phyloP scores from a whole-genome alignment of 1,140 invertebrate species.

The Penaeus japonicus region DNA sequence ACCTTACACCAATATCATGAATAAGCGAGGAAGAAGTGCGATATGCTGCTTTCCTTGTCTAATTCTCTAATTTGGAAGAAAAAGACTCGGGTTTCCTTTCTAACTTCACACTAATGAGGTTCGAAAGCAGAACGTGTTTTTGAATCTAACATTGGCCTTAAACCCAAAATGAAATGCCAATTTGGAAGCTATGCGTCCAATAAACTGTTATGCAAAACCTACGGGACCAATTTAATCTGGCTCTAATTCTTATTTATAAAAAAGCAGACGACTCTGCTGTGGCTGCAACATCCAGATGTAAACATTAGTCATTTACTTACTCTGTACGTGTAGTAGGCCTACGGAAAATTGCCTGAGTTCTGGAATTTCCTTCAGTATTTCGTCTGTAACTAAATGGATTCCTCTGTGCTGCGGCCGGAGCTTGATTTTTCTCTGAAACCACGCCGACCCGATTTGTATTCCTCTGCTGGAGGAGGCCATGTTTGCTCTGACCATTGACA shows the following conservation, averaged over 20 bases:
- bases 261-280: conserved; percentile 59
- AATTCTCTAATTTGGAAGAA: no score
- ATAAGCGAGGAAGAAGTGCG: no score
- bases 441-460: conserved; percentile 90
- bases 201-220: background rate
- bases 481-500: conserved; percentile 62
- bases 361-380: conserved; percentile 90
- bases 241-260: conserved; percentile 60
- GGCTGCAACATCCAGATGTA: background rate
- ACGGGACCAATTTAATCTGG: conserved; percentile 12
- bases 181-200: conserved; percentile 10
- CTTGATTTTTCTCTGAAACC: conserved; percentile 96
- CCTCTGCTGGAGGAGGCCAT: conserved; percentile 86
- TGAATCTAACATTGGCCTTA: background rate
- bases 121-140: background rate
- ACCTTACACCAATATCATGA: no score
- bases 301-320: conserved; percentile 72
- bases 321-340: conserved; percentile 94
- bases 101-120: no score
- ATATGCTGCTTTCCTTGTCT: no score
- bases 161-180: background rate
- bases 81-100: no score
- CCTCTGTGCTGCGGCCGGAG: conserved; percentile 91
- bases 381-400: conserved; percentile 93
- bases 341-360: conserved; percentile 92